Evolutionary conservation across 2,797 vertebrate species (phyloP), one percentile per base, ranked within the genome.

Genomic region (Lithobates pipiens): DNA sequence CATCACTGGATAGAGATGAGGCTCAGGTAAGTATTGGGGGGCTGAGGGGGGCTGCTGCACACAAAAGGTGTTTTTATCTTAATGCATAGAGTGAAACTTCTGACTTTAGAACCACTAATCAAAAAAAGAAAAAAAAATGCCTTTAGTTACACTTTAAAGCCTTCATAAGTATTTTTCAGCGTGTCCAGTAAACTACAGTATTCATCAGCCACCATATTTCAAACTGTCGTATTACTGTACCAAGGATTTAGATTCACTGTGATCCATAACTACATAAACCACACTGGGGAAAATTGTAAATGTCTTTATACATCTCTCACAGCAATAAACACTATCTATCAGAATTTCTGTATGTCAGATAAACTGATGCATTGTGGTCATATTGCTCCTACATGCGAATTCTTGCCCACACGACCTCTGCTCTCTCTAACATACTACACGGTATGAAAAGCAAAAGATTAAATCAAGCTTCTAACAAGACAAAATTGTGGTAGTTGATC

Each of bases 221-320:
- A 81, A 42, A 61, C 61, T 81, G 79, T 81, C 79, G 71, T 29
- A 39, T 72, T 81, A 73, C 46, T 81, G 46, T 42, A 39, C 44
- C 50, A 21, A 81, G 29, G 44, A 72, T 81, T 81, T 61, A 73
- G 29, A 16, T 27, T 25, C 34, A 50, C 21, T 39, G 15, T 72
- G 50, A 81, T 81, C 57, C 79, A 73, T 81, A 81, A 81, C 79
- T 73, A 39, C 16, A 36, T 36, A 63, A 81, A 63, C 79, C 79
- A 73, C 79, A 72, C 61, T 72, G 69, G 79, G 78, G 69, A 81
- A 65, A 81, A 63, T 70, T 10, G 27, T 46, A 18, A 70, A 34
- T 27, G 65, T 46, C 77, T 27, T 70, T 70, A 80, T 29, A 70
- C 27, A 79, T 80, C 69, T 73, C 79, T 63, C 79, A 69, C 1